These are phyloP conservation scores for Manis pentadactyla DNA, from an alignment of 2,797 vertebrate genomes.

Conservation along the genomic window DNA sequence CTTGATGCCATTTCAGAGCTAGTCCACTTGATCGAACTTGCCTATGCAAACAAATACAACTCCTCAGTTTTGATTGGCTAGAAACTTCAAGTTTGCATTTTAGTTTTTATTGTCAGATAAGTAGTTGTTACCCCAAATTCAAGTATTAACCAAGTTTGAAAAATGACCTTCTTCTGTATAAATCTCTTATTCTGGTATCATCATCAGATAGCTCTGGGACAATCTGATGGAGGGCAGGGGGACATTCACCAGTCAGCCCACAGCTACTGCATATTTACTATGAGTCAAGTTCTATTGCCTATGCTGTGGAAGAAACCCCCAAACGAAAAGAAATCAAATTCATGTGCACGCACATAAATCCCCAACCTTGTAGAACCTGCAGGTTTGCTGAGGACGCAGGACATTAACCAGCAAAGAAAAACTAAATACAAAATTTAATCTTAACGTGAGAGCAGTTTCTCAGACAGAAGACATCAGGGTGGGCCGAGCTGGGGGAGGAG, in stretches of 20 bases:
- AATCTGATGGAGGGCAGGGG: rapidly evolving
- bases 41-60: neutral
- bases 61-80: neutral
- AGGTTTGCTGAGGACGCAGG: neutral
- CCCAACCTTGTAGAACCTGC: neutral
- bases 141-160: neutral
- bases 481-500: neutral
- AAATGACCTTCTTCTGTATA: neutral
- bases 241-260: rapidly evolving
- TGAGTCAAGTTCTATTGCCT: neutral
- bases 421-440: no score
- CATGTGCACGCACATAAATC: no score
- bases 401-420: neutral
- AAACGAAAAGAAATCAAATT: neutral
- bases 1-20: neutral
- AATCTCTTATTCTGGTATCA: neutral
- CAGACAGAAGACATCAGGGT: no score
- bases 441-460: neutral
- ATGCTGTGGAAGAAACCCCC: neutral
- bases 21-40: neutral
- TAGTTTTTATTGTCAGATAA: neutral
- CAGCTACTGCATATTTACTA: neutral
- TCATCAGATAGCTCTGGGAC: neutral
- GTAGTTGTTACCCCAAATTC: neutral
- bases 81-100: neutral